Percentiles rank a stretch among this genome's conserved stretches.
Evolutionary conservation across 1,140 invertebrate genomes (phyloP).

Genomic region (Anoplophora glabripennis): DNA sequence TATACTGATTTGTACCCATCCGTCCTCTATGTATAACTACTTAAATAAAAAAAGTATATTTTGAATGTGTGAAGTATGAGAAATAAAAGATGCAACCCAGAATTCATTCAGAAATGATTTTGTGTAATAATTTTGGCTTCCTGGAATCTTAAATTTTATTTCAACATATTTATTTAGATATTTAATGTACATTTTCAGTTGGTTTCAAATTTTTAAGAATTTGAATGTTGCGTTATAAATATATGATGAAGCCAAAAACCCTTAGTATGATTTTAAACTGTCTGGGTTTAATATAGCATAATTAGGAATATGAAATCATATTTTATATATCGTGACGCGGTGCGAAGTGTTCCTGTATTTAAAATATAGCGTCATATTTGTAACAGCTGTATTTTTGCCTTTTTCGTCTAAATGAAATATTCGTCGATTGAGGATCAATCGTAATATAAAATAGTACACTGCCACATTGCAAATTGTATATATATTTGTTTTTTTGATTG

Average conservation of each 20-base stretch:
- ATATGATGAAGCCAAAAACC: no score
- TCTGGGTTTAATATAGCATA: no score
- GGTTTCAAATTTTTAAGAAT: no score
- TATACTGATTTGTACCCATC: slow-evolving; percentile 24
- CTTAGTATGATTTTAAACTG: no score
- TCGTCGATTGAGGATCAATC: slow-evolving; percentile 25
- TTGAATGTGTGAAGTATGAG: neutral
- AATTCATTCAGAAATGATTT: neutral
- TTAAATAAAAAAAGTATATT: slow-evolving; percentile 13
- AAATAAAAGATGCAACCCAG: neutral
- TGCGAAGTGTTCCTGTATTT: neutral
- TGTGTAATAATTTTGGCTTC: neutral
- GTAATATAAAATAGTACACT: slow-evolving; percentile 38
- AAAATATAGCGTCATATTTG: slow-evolving; percentile 7
- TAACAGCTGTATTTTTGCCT: slow-evolving; percentile 46
- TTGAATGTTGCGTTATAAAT: no score
- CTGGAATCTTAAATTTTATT: no score
- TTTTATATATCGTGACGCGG: no score
- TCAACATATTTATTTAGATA: no score
- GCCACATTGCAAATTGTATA: slow-evolving; percentile 41
- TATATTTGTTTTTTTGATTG: slow-evolving; percentile 41
- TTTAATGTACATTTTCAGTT: no score
- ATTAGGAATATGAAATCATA: no score
- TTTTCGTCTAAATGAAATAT: slow-evolving; percentile 29
- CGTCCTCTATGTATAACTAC: slow-evolving; percentile 33